phyloP scores from a whole-genome alignment of 2,797 vertebrate species.

The Oryzias sinensis region DNA sequence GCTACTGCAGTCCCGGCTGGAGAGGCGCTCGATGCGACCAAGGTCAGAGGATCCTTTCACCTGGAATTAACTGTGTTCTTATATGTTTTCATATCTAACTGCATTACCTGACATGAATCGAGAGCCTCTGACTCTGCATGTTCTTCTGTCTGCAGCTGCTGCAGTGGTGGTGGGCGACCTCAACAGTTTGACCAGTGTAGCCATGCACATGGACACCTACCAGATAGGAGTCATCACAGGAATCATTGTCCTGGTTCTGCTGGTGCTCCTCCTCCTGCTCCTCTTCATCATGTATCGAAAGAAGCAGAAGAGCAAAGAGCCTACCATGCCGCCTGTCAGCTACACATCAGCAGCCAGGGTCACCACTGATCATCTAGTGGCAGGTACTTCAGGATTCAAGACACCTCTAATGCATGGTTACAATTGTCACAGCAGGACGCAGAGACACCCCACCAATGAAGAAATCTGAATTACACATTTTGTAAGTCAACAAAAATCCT shows the following conservation, averaged over 20 bases:
- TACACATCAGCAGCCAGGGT: constrained; percentile 90
- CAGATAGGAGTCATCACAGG: constrained; percentile 92
- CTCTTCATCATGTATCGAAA: constrained; percentile 91
- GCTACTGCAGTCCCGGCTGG: constrained; percentile 96
- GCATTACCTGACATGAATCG: neutral
- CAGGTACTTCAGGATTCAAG: constrained; percentile 74
- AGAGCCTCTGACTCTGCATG: neutral
- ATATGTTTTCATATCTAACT: neutral
- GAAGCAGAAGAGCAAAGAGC: constrained; percentile 92
- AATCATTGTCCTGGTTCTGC: constrained; percentile 88
- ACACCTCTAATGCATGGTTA: no score
- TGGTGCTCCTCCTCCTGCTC: constrained; percentile 88
- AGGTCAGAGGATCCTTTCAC: constrained; percentile 71
- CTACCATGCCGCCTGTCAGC: constrained; percentile 86
- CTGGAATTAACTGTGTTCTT: neutral
- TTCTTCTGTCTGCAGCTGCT: constrained; percentile 73
- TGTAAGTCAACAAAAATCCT: no score
- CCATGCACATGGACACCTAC: constrained; percentile 88
- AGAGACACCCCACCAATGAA: no score
- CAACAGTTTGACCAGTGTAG: constrained; percentile 90
- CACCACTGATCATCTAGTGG: constrained; percentile 83
- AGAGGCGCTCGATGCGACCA: constrained; percentile 93
- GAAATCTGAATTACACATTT: no score
- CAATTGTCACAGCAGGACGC: no score
- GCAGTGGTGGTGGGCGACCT: constrained; percentile 87